Evolutionary conservation across 2,797 vertebrate genomes (phyloP).

Genomic region (Smutsia temminckii): DNA sequence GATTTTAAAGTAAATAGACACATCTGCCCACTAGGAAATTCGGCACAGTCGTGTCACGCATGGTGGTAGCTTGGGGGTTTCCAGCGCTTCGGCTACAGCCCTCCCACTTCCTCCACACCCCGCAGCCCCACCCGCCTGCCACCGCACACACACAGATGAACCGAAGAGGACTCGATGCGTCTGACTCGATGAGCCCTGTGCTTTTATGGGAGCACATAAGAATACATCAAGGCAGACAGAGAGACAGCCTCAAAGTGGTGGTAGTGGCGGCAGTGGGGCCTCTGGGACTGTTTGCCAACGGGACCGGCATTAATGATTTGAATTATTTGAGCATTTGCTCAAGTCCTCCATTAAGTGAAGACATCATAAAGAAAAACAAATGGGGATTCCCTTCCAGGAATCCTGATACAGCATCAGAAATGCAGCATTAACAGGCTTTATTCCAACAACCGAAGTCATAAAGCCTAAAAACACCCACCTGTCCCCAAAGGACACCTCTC

Average conservation of each 20-base stretch:
- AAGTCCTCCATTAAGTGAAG: conserved; percentile 68
- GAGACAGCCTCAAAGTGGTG: conserved; percentile 55
- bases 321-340: conserved; percentile 53
- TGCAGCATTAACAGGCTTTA: conserved; percentile 61
- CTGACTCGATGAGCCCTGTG: conserved; percentile 36
- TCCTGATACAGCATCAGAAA: conserved; percentile 68
- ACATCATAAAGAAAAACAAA: conserved; percentile 66
- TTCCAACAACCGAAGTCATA: conserved; percentile 22
- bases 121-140: neutral
- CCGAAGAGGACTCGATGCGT: conserved; percentile 56
- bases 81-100: neutral
- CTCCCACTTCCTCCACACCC: neutral
- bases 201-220: conserved; percentile 67
- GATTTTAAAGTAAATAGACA: conserved; percentile 58
- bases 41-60: neutral
- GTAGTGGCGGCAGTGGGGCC: neutral
- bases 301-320: conserved; percentile 55
- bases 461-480: conserved; percentile 48
- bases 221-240: conserved; percentile 70
- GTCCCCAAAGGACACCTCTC: neutral
- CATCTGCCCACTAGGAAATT: neutral
- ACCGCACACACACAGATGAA: neutral
- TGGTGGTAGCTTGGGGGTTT: neutral
- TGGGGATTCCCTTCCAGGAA: conserved; percentile 62
- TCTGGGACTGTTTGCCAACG: conserved; percentile 58